Base-by-base conservation (phyloP, 1,140 invertebrate species). In the Periplaneta americana region DNA sequence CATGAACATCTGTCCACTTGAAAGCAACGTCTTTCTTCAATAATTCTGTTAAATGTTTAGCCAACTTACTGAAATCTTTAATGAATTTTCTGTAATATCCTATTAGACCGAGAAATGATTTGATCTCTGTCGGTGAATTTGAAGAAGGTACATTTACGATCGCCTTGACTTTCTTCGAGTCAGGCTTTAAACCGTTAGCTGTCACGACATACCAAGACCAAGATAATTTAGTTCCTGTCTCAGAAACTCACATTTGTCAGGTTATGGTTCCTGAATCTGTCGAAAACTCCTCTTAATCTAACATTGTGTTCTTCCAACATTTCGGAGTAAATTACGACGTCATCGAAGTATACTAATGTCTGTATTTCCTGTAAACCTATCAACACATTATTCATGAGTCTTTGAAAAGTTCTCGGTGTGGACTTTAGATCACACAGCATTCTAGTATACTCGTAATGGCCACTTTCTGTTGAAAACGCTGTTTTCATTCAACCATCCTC, bases 331-430 rank as follows among this genome's bases (percentile, higher is more conserved):
- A 78, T 39, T 8, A 81, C 33, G 9, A 81, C 36, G 34, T 89
- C 87, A 76, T 89, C 88, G 28, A 88, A 80, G 81, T 87, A 88
- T 15, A 85, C 80, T 31, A 83, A 66, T 80, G 84, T 86, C 17
- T 57, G 48, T 10, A 34, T 81, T 22, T 83, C 81, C 17, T 82
- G 80, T 5, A 87, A 66, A 11, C 84, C 84, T 1, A 22, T 35
- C 36, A 90, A 84, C 0, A 88, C 84, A 13, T 79, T 83, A 74
- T 90, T 85, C 82, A 90, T 88, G 6, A 87, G 80, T 34, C 86
- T 37, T 81, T 89, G 86, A 82, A 86, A 87, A n/a, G 84, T 84
- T 2, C 85, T 83, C 22, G 85, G 85, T 28, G 83, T 81, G 81
- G 86, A 85, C 75, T 80, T 79, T 35, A 86, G 36, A 10, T 87